phyloP scores from a whole-genome alignment of 2,888 invertebrate species.

The Callinectes sapidus region DNA sequence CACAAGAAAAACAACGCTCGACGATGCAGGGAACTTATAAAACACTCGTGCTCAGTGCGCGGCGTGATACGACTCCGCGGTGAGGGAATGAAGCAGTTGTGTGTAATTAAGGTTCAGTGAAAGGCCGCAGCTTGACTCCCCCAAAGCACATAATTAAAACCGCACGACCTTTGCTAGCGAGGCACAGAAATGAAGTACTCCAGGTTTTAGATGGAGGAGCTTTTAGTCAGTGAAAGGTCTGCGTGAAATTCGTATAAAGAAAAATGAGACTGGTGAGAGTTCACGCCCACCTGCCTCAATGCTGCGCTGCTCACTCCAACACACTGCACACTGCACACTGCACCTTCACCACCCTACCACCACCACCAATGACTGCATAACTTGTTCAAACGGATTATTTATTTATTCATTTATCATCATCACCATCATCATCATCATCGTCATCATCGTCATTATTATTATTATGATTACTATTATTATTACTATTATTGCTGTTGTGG shows the following conservation, averaged over 20 bases:
- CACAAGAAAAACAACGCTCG: not conserved
- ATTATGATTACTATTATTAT: not conserved
- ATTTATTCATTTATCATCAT: not conserved
- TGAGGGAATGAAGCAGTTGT: not conserved
- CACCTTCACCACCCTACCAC: not conserved
- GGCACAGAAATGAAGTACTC: not conserved
- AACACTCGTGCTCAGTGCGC: not conserved
- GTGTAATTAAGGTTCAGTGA: not conserved
- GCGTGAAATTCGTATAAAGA: not conserved
- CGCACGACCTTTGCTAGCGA: not conserved
- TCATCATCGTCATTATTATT: not conserved
- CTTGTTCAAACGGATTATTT: not conserved
- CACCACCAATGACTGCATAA: not conserved
- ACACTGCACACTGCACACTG: not conserved
- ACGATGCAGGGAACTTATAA: not conserved
- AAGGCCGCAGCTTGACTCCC: not conserved
- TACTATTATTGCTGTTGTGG: not conserved
- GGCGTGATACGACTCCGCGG: not conserved
- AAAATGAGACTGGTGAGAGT: not conserved
- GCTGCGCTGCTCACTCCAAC: not conserved
- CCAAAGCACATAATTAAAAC: not conserved
- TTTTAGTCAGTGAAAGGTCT: not conserved
- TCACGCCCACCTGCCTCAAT: not conserved
- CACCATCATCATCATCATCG: not conserved
- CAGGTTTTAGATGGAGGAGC: not conserved